These are phyloP conservation scores for Pseudolycoriella hygida DNA, from an alignment of 2,888 invertebrate species.

Conservation along the genomic window DNA sequence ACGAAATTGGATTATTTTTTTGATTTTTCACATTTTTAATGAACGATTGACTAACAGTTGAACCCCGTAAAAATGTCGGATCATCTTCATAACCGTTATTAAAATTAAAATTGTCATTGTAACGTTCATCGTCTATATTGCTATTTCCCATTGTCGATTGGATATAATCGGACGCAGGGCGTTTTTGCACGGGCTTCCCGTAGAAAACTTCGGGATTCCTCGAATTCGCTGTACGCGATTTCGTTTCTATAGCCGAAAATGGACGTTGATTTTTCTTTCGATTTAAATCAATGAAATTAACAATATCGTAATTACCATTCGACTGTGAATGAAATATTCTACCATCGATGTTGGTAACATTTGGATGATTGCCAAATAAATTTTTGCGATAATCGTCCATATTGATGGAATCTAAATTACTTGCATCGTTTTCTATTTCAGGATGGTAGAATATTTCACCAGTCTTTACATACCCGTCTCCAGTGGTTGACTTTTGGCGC, in stretches of 20 bases:
- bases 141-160: constrained; percentile 3
- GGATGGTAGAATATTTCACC: constrained; percentile 2
- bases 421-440: constrained; percentile 5
- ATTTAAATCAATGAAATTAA: constrained; percentile 5
- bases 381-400: constrained; percentile 25
- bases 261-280: not conserved
- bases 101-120: constrained; percentile 10
- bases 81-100: constrained; percentile 12
- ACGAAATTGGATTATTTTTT: not conserved
- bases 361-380: constrained; percentile 20
- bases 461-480: constrained; percentile 1
- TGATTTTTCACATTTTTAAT: constrained; percentile 18
- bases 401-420: constrained; percentile 6
- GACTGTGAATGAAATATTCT: constrained; percentile 5
- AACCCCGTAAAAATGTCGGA: constrained; percentile 24
- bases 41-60: constrained; percentile 28
- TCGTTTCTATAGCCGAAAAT: not conserved
- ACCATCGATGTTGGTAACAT: constrained; percentile 4
- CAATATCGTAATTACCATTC: constrained; percentile 3
- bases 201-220: not conserved
- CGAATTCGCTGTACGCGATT: not conserved
- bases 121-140: constrained; percentile 5
- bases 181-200: not conserved
- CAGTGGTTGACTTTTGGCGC: not conserved
- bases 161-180: not conserved